Percentiles rank a stretch among this genome's conserved stretches.
phyloP scores from a whole-genome alignment of 2,888 invertebrate genomes.

The Erannis defoliaria region DNA sequence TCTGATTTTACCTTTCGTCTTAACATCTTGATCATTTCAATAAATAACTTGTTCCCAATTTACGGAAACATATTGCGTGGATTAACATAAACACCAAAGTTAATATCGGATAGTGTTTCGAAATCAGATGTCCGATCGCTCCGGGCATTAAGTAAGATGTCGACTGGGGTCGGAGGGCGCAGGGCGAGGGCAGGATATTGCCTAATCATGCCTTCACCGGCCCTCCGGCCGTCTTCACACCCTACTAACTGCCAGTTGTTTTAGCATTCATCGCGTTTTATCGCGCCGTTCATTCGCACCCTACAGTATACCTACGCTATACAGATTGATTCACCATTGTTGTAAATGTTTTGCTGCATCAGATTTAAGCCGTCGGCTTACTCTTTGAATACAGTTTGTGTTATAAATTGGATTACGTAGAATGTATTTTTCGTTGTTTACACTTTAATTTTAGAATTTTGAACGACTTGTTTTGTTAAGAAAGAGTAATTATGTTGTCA shows the following conservation, averaged over 20 bases:
- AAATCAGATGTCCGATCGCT: conserved; percentile 79
- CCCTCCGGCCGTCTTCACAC: conserved; percentile 71
- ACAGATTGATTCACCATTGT: conserved; percentile 77
- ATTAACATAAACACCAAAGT: conserved; percentile 56
- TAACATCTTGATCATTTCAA: neutral
- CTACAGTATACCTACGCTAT: too few relatives aligned
- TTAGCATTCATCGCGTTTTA: conserved; percentile 82
- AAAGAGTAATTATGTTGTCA: conserved; percentile 40
- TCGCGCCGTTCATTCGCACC: conserved; percentile 46
- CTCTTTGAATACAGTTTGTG: conserved; percentile 28
- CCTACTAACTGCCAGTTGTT: conserved; percentile 84
- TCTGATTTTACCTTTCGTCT: too few relatives aligned
- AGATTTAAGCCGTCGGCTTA: conserved; percentile 50
- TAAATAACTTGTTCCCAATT: neutral
- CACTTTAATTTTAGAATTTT: conserved; percentile 20
- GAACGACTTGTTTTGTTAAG: conserved; percentile 37
- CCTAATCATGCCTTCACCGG: conserved; percentile 75
- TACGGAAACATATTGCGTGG: conserved; percentile 39
- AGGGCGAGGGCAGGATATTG: conserved; percentile 80
- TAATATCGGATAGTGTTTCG: conserved; percentile 65
- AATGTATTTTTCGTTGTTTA: conserved; percentile 24
- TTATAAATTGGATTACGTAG: conserved; percentile 28
- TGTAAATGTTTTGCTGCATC: conserved; percentile 65
- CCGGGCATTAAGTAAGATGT: conserved; percentile 81
- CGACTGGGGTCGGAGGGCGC: conserved; percentile 72